These are phyloP conservation scores for Argyrosomus japonicus DNA, from an alignment of 2,113 vertebrate species.

Conservation along the genomic window DNA sequence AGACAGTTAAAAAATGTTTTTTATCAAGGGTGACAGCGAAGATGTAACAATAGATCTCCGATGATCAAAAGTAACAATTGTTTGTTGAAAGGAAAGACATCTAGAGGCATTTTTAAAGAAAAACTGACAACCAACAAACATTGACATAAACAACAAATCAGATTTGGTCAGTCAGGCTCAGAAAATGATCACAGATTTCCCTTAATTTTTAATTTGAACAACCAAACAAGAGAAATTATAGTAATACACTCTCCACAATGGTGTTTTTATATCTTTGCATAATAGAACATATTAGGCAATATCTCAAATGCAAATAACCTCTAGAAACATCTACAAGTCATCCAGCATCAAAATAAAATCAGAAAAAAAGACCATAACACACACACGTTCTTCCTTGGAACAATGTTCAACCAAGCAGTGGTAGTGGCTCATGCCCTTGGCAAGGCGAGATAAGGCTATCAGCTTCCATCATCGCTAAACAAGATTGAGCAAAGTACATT, in stretches of 20 bases:
- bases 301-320: conserved; percentile 69
- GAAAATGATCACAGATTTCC: conserved; percentile 18
- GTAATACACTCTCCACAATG: conserved; percentile 4
- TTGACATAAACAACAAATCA: conserved; percentile 13
- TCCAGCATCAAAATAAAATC: conserved; percentile 52
- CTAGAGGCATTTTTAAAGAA: conserved; percentile 32
- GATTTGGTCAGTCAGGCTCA: not conserved
- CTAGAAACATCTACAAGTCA: conserved; percentile 47
- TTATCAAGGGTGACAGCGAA: conserved; percentile 31
- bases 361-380: conserved; percentile 18
- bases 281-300: conserved; percentile 35
- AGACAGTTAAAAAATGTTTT: not conserved
- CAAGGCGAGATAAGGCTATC: conserved; percentile 88
- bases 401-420: conserved; percentile 76
- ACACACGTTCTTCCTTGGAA: conserved; percentile 66
- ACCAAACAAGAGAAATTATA: conserved; percentile 17
- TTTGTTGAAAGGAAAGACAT: conserved; percentile 22
- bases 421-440: conserved; percentile 83
- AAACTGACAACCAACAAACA: conserved; percentile 14
- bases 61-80: conserved; percentile 29
- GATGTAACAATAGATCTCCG: conserved; percentile 13
- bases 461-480: conserved; percentile 87
- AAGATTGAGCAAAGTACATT: conserved; percentile 88
- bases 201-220: conserved; percentile 21
- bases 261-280: conserved; percentile 20